Evolutionary conservation across 2,797 vertebrate species (phyloP).

Genomic region (Perodicticus potto): DNA sequence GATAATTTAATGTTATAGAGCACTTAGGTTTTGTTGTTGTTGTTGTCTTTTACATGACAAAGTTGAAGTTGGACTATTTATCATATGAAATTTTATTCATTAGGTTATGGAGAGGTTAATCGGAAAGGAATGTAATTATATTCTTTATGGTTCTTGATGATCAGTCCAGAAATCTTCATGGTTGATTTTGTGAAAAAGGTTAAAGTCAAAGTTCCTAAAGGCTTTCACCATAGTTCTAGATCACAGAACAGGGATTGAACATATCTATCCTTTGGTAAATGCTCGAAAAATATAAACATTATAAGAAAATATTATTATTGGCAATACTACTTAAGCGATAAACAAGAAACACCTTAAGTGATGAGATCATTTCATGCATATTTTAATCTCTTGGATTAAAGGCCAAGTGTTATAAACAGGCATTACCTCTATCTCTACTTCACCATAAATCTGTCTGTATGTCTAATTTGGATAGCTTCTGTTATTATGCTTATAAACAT

Average conservation of each 20-base stretch:
- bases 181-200: background rate
- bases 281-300: background rate
- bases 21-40: background rate
- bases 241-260: background rate
- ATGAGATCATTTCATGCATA: background rate
- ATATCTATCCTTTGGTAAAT: background rate
- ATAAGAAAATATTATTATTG: background rate
- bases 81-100: background rate
- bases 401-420: background rate
- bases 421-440: background rate
- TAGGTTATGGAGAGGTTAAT: background rate
- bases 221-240: background rate
- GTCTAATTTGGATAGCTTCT: background rate
- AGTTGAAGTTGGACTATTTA: background rate
- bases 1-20: background rate
- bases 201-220: background rate
- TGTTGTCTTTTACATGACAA: background rate
- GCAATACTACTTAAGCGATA: background rate
- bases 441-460: background rate
- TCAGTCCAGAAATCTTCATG: background rate
- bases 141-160: background rate
- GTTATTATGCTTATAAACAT: background rate
- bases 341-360: background rate
- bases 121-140: background rate
- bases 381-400: conserved; percentile 34